Percentiles rank a stretch among this genome's conserved stretches.
Conservation (phyloP, 2,888 invertebrate genomes). For the Parapristionchus giblindavisi region DNA sequence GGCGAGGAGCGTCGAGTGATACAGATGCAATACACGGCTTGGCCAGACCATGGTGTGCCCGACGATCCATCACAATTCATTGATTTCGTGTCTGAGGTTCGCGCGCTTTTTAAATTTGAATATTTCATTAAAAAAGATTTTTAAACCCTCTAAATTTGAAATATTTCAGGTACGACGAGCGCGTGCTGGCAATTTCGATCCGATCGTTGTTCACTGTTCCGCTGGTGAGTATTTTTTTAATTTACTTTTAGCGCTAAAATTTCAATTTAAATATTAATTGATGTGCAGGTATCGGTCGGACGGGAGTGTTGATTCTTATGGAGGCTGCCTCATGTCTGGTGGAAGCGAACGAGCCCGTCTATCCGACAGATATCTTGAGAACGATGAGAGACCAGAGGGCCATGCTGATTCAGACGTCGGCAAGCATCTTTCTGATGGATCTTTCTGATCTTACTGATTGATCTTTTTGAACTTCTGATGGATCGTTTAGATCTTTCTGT, state of each 20-base stretch:
- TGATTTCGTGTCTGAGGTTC: constrained; percentile 85
- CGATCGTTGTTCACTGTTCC: constrained; percentile 91
- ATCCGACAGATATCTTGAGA: constrained; percentile 91
- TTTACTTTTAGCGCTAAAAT: no score
- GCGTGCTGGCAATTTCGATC: constrained; percentile 75
- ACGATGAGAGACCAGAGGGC: constrained; percentile 95
- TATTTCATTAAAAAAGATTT: no score
- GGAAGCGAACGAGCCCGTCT: constrained; percentile 90
- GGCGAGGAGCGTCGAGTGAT: constrained; percentile 85
- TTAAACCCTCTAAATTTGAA: no score
- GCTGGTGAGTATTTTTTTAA: constrained; percentile 49
- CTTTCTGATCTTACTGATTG: no score
- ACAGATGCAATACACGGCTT: constrained; percentile 92
- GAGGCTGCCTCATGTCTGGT: constrained; percentile 94
- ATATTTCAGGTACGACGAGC: constrained; percentile 73
- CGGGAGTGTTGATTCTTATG: constrained; percentile 95
- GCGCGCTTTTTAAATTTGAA: no score
- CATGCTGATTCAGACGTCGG: constrained; percentile 98
- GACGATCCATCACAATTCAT: constrained; percentile 92
- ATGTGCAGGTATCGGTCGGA: constrained; percentile 86
- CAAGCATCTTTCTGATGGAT: no score
- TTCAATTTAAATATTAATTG: constrained; percentile 76
- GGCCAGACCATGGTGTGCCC: constrained; percentile 96
- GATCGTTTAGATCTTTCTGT: no score
- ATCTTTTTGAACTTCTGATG: no score